Base-by-base conservation (phyloP, 2,113 vertebrate genomes). In the Syrmaticus mikado region DNA sequence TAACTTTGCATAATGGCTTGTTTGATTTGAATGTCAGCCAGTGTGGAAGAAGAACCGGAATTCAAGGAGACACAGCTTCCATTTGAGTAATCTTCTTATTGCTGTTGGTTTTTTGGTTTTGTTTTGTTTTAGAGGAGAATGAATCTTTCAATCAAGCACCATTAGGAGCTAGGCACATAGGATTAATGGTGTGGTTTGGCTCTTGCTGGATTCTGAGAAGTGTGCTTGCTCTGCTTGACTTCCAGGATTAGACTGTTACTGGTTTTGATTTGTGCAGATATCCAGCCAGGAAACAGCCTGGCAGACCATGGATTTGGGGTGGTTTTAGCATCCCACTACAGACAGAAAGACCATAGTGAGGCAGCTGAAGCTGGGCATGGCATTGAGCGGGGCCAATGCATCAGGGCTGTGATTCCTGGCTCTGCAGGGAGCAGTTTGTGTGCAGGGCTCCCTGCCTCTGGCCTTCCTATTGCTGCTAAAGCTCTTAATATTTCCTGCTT, bases 401-500 rank as follows among this genome's bases (percentile, higher is more conserved):
- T 55, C 52, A 64, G 60, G 52, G 62, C 78, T 85, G 78, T 87
- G 75, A 87, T 88, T 86, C 77, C 8, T 30, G 0, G 2, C 7
- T 70, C 88, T 13, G 1, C 38, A 64, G 88, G 82, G 86, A 85
- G 67, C 74, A 73, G 58, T 93, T 65, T 89, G 45, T 65, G 66
- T 2, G 4, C 34, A 32, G 76, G 34, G 27, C 73, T 87, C 89
- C 65, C 57, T 91, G 79, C 82, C 27, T 52, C 68, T 48, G 87
- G 79, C 77, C 73, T 95, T 94, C 70, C 77, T 61, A 41, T 60
- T 65, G 53, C 81, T 95, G 48, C 30, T 40, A 22, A 4, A 3
- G 91, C 74, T 94, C 92, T 91, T 95, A 77, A 62, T 88, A 82
- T 92, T 91, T 94, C 95, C 87, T 94, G 70, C 92, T 95, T 89